Evolutionary conservation across 1,140 invertebrate genomes (phyloP).

Genomic region (Orchesella cincta): DNA sequence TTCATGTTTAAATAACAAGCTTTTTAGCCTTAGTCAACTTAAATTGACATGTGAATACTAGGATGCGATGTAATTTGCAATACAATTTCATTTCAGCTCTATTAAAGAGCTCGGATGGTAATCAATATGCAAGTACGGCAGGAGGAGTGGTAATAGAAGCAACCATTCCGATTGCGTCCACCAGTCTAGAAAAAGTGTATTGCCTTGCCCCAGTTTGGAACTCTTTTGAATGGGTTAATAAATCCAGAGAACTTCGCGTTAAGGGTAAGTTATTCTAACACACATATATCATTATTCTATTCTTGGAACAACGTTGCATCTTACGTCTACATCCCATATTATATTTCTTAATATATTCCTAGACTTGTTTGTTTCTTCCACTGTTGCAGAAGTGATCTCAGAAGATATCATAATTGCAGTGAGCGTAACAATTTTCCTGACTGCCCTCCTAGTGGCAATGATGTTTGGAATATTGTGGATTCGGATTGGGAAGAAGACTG

Average conservation of each 20-base stretch:
- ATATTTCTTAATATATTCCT: neutral
- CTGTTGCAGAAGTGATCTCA: neutral
- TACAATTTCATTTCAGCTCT: neutral
- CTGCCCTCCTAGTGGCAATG: slow-evolving; percentile 16
- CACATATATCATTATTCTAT: neutral
- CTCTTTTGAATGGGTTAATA: slow-evolving; percentile 33
- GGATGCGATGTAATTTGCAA: neutral
- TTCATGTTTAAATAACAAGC: no score
- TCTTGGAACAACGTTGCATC: no score
- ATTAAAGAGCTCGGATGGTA: neutral
- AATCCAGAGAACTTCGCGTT: slow-evolving; percentile 22
- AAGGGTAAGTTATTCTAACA: neutral
- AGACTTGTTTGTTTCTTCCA: neutral
- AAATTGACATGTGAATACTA: no score
- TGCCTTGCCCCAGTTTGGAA: slow-evolving; percentile 41
- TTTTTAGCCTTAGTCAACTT: no score
- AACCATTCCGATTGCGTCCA: slow-evolving; percentile 7
- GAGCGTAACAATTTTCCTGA: slow-evolving; percentile 20
- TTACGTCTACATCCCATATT: neutral
- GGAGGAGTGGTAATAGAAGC: neutral
- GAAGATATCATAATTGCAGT: slow-evolving; percentile 24
- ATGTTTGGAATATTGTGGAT: slow-evolving; percentile 36
- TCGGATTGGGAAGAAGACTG: neutral
- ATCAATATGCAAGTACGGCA: neutral
- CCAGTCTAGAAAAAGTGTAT: slow-evolving; percentile 27